Base-by-base conservation (phyloP, 2,797 vertebrate species). In the Hippopotamyrus pictus region DNA sequence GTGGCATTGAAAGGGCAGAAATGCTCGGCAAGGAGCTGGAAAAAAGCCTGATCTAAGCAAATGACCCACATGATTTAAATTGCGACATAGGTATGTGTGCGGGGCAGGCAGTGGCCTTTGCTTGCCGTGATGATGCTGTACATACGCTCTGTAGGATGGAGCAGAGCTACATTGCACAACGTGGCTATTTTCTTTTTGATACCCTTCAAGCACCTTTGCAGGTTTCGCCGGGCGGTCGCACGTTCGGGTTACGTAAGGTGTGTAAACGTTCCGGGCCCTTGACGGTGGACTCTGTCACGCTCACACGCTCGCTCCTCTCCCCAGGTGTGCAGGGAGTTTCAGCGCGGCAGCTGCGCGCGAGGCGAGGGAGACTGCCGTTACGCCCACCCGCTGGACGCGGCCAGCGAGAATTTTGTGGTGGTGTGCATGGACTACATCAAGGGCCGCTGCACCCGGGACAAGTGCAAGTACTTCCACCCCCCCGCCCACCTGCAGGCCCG, bases 351-450 rank as follows among this genome's bases (percentile, higher is more conserved):
- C 93, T 99, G 98, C 95, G 99, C 98, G 3, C 97, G 98, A 86
- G 98, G 98, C 7, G 98, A 99, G 95, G 97, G 96, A 0, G 98
- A 99, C 93, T 99, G 98, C 91, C 98, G 98, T 93, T 99, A 99
- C 37, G 98, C 98, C 93, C 98, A 99, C 94, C 98, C 98, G 1
- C 93, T 97, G 90, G 97, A 99, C 94, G 96, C 97, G 1, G 97
- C 97, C 92, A 97, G 97, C 19, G 98, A 99, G 94, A 99, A 99
- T 93, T 98, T 98, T 0, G 98, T 99, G 93, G 99, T 98, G 25
- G 96, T 99, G 92, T 99, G 98, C 96, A 99, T 99, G 98, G 98
- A 99, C 96, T 99, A 98, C 96, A 98, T 99, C 94, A 99, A 99
- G 96, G 98, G 98, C 86, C 97, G 98, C 93, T 99, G 98, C 95